These are phyloP conservation scores for Drosophila kohkoa DNA, from an alignment of 1,140 invertebrate species.

Conservation along the genomic window DNA sequence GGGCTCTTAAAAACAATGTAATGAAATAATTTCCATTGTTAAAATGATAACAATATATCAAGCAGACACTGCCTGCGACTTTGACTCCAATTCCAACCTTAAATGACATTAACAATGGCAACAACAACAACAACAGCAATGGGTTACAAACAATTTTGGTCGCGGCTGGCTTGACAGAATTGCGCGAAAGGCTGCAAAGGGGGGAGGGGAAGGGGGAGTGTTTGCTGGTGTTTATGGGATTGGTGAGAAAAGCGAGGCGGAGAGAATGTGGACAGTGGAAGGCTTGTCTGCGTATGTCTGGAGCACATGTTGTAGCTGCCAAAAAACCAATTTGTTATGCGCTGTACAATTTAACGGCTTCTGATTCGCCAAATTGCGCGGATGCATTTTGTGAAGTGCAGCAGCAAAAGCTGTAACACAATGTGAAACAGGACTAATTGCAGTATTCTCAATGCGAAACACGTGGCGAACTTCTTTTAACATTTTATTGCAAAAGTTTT, in stretches of 20 bases:
- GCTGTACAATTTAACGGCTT: constrained; percentile 74
- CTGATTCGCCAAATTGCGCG: constrained; percentile 67
- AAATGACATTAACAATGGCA: constrained; percentile 55
- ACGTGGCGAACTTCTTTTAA: constrained; percentile 57
- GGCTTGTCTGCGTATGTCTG: constrained; percentile 54
- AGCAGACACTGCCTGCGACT: constrained; percentile 54
- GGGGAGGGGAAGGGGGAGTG: background rate
- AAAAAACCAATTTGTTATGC: constrained; percentile 78
- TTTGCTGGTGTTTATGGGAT: background rate
- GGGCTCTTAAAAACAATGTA: constrained; percentile 68
- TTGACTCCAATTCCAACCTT: constrained; percentile 10
- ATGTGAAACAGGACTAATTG: constrained; percentile 57
- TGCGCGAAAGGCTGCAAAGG: constrained; percentile 3
- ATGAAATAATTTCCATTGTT: constrained; percentile 82
- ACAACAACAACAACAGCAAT: constrained; percentile 43
- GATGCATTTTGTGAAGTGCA: constrained; percentile 45
- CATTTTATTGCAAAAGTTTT: constrained; percentile 75
- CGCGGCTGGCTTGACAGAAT: constrained; percentile 62
- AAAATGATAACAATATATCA: constrained; percentile 84
- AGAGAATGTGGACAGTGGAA: constrained; percentile 1
- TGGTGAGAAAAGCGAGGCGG: background rate
- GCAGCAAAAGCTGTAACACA: constrained; percentile 20
- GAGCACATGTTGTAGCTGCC: constrained; percentile 56
- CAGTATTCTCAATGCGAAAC: constrained; percentile 52
- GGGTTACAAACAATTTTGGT: constrained; percentile 38